Evolutionary conservation across 30 jellyfish, hydroid and myxozoan genomes (phyloP).

Genomic region (Catostylus mosaicus): DNA sequence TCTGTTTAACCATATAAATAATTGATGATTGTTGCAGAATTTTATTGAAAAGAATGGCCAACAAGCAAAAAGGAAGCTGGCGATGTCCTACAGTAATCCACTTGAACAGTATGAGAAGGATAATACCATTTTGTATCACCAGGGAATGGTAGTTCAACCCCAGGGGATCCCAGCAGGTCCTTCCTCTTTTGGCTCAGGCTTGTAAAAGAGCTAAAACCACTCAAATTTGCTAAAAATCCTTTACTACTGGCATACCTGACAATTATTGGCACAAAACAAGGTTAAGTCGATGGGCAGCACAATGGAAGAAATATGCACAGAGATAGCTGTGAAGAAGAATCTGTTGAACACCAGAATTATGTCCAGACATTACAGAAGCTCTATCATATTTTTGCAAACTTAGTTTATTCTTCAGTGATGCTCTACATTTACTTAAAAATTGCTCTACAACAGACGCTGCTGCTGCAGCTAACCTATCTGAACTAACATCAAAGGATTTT

Average conservation of each 20-base stretch:
- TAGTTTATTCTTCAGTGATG: slow-evolving; percentile 14
- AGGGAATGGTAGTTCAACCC: slow-evolving; percentile 31
- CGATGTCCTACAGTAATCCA: slow-evolving; percentile 45
- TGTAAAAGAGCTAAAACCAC: slow-evolving; percentile 53
- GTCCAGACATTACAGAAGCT: slow-evolving; percentile 47
- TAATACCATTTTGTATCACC: slow-evolving; percentile 62
- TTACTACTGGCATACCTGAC: slow-evolving; percentile 24
- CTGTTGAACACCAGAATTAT: slow-evolving; percentile 49
- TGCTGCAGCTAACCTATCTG: slow-evolving; percentile 41
- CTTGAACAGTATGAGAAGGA: slow-evolving; percentile 50
- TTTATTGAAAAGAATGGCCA: slow-evolving; percentile 10
- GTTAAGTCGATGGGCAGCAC: slow-evolving; percentile 69
- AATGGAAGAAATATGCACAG: slow-evolving; percentile 33
- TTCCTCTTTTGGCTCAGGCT: slow-evolving; percentile 18
- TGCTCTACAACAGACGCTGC: slow-evolving; percentile 11
- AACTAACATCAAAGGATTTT: slow-evolving; percentile 26
- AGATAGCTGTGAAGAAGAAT: slow-evolving; percentile 18
- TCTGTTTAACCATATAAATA: slow-evolving; percentile 41
- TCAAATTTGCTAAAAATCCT: slow-evolving; percentile 59
- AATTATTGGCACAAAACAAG: slow-evolving; percentile 44
- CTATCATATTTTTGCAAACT: slow-evolving; percentile 55
- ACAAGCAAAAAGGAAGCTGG: slow-evolving; percentile 43
- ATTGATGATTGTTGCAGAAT: slow-evolving; percentile 42
- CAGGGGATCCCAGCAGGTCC: slow-evolving; percentile 1
- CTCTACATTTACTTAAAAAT: slow-evolving; percentile 8